Evolutionary conservation across 2,888 invertebrate genomes (phyloP), one percentile per base, ranked within the genome.

Genomic region (Trissolcus japonicus): DNA sequence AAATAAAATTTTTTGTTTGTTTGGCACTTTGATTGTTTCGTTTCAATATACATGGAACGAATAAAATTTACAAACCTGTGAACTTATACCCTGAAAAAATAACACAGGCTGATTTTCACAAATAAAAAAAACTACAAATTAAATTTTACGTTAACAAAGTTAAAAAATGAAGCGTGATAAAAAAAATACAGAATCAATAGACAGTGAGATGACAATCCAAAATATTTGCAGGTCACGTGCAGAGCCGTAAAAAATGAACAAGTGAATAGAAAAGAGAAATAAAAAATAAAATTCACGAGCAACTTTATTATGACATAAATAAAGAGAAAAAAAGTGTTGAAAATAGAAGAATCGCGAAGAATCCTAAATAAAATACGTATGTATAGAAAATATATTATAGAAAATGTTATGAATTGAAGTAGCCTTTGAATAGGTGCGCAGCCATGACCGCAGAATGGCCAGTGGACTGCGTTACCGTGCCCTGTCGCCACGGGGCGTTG

Each of bases 401-500:
- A 81, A 82, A 85, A 87, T 83, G 85, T 85, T 87, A 88, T 85
- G 83, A 87, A 68, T 74, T 86, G 85, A 88, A 86, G 86, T 88
- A 88, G 87, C 87, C 88, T 88, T 81, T 82, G 82, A 78, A 82
- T 80, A 86, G 87, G 84, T 87, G 87, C 85, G 82, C 87, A 88
- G 88, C 88, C 86, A 84, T 88, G 88, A 86, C 88, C 80, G 83
- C 84, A 83, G 83, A 79, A 83, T 85, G 84, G 83, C 88, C 87
- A 86, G 84, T 82, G 86, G 87, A 86, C 87, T 84, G 87, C 85
- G 84, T 86, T 88, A 88, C 88, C 86, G 84, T 86, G 87, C 87
- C 87, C 83, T 85, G 86, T 83, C 88, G 87, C 89, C 88, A 88
- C 89, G 87, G 86, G 88, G 88, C 88, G 87, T 86, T 85, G 86